Evolutionary conservation across 2,888 invertebrate species (phyloP).

Genomic region (Heteropelma amictum): DNA sequence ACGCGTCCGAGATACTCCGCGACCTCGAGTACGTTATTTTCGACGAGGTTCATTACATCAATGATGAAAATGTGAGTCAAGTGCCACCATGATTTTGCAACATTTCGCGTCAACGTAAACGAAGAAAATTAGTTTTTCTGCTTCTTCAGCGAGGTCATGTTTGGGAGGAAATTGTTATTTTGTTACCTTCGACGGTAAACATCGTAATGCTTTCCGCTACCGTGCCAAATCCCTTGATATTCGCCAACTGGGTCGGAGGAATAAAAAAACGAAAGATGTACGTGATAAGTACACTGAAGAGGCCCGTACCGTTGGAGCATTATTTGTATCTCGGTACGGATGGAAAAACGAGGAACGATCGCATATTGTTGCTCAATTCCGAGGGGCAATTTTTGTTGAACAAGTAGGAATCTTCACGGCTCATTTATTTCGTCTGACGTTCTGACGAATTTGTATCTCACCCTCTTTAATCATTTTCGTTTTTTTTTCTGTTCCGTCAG

Average conservation of each 20-base stretch:
- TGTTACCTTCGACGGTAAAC: slow-evolving; percentile 95
- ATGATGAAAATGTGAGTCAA: slow-evolving; percentile 90
- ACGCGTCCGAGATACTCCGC: slow-evolving; percentile 94
- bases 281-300: slow-evolving; percentile 94
- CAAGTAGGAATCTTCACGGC: slow-evolving; percentile 79
- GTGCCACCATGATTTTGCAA: not conserved
- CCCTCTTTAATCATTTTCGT: not conserved
- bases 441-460: not conserved
- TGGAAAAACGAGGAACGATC: slow-evolving; percentile 87
- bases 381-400: slow-evolving; percentile 85
- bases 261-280: slow-evolving; percentile 93
- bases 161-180: slow-evolving; percentile 99
- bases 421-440: slow-evolving; percentile 68
- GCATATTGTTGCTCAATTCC: slow-evolving; percentile 89
- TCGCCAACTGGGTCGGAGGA: slow-evolving; percentile 95
- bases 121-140: not conserved
- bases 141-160: slow-evolving; percentile 91
- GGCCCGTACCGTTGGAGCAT: slow-evolving; percentile 98
- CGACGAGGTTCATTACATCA: slow-evolving; percentile 99
- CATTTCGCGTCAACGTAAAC: not conserved
- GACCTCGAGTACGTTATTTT: slow-evolving; percentile 99
- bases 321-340: slow-evolving; percentile 91
- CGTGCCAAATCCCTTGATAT: slow-evolving; percentile 97
- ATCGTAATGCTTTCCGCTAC: slow-evolving; percentile 99
- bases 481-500: slow-evolving; percentile 40